Evolutionary conservation across 2,113 vertebrate species (phyloP).

Genomic region (Butorides virescens): DNA sequence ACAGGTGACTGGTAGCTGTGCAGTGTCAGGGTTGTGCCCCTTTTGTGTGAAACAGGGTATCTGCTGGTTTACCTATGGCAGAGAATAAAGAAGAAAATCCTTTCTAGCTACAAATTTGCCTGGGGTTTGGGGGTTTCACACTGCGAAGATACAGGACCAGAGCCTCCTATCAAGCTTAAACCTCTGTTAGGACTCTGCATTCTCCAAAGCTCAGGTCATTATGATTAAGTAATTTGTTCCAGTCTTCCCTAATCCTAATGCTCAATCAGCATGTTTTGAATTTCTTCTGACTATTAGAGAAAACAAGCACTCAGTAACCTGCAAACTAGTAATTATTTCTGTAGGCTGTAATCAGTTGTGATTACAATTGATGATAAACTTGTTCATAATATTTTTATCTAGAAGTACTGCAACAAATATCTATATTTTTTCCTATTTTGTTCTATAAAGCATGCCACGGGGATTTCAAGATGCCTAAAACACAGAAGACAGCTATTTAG

Average conservation of each 20-base stretch:
- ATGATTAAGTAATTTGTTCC: not conserved
- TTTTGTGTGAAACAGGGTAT: not conserved
- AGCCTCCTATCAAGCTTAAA: not conserved
- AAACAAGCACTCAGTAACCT: not conserved
- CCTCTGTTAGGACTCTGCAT: not conserved
- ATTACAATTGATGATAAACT: not conserved
- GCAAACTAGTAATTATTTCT: not conserved
- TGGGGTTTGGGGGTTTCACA: not conserved
- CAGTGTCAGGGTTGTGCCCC: not conserved
- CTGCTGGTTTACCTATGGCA: not conserved
- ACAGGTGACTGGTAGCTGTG: not conserved
- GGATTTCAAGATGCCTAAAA: not conserved
- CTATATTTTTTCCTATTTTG: not conserved
- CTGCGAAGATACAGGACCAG: not conserved
- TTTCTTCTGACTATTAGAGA: not conserved
- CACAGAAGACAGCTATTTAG: not conserved
- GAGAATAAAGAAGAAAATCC: not conserved
- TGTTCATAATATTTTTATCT: not conserved
- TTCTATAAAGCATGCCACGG: not conserved
- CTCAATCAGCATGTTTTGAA: not conserved
- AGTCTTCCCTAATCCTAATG: not conserved
- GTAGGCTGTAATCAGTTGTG: not conserved
- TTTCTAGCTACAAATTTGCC: not conserved
- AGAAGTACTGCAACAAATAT: not conserved
- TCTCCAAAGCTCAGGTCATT: not conserved